phyloP scores from a whole-genome alignment of 2,888 invertebrate genomes.

The Frankliniella fusca region DNA sequence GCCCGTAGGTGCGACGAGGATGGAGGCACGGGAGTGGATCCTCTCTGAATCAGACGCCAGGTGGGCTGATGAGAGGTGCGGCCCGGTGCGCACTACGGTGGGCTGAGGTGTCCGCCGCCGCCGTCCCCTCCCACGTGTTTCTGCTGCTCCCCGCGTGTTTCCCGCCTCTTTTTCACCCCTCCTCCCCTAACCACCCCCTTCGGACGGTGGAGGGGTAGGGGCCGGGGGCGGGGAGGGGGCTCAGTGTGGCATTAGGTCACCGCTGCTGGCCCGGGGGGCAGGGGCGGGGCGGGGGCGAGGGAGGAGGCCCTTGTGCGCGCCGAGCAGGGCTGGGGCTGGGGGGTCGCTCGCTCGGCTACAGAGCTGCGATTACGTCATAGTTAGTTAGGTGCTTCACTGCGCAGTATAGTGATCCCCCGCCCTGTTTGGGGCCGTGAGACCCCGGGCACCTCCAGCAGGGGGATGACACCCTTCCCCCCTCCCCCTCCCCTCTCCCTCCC shows the following conservation, averaged over 20 bases:
- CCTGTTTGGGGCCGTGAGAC: too few relatives aligned
- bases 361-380: too few relatives aligned
- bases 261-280: neutral
- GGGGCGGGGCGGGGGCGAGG: neutral
- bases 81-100: neutral
- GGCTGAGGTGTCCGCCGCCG: neutral
- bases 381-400: too few relatives aligned
- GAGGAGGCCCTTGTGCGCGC: too few relatives aligned
- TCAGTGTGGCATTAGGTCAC: neutral
- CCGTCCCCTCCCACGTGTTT: neutral
- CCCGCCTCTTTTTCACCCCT: neutral
- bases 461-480: neutral
- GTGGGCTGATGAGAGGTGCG: too few relatives aligned
- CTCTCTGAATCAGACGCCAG: too few relatives aligned
- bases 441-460: too few relatives aligned
- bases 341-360: too few relatives aligned
- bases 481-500: neutral
- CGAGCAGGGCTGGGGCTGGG: too few relatives aligned
- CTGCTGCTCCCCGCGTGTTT: neutral
- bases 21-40: too few relatives aligned
- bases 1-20: too few relatives aligned
- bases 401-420: too few relatives aligned
- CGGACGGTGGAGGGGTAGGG: neutral
- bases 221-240: neutral
- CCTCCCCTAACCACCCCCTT: neutral